Evolutionary conservation across 2,113 vertebrate genomes (phyloP).

Genomic region (Canis aureus): DNA sequence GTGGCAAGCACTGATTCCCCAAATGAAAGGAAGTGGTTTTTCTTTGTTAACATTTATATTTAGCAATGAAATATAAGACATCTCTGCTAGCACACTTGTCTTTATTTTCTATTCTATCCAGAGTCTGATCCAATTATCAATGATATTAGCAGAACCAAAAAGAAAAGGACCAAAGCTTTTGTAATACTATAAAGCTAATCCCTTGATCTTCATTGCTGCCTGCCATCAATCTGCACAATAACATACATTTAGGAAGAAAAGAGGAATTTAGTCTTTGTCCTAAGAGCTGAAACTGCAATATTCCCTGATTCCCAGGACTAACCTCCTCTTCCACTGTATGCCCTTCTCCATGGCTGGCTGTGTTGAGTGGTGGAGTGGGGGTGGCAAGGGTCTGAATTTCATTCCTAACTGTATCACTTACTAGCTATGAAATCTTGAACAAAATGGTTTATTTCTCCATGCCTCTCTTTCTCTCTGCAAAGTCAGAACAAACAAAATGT

Average conservation of each 20-base stretch:
- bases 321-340: neutral
- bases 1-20: neutral
- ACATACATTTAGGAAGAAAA: conserved; percentile 14
- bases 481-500: neutral
- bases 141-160: conserved; percentile 61
- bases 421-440: neutral
- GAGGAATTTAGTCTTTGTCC: conserved; percentile 36
- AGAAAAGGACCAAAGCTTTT: conserved; percentile 42
- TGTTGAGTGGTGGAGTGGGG: neutral
- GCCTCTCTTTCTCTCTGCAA: neutral
- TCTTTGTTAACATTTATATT: conserved; percentile 74
- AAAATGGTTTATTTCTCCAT: neutral
- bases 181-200: conserved; percentile 62
- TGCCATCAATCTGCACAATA: conserved; percentile 22
- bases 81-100: conserved; percentile 29
- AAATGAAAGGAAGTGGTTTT: conserved; percentile 57
- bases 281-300: neutral
- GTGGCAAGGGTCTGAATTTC: conserved; percentile 19
- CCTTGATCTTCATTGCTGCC: conserved; percentile 35
- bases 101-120: conserved; percentile 63
- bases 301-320: neutral
- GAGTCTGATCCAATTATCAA: conserved; percentile 69
- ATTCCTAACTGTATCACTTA: neutral
- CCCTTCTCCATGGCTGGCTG: neutral
- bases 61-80: conserved; percentile 55